Percentiles rank a stretch among this genome's conserved stretches.
phyloP scores from a whole-genome alignment of 2,113 vertebrate species.

The Abramis brama region DNA sequence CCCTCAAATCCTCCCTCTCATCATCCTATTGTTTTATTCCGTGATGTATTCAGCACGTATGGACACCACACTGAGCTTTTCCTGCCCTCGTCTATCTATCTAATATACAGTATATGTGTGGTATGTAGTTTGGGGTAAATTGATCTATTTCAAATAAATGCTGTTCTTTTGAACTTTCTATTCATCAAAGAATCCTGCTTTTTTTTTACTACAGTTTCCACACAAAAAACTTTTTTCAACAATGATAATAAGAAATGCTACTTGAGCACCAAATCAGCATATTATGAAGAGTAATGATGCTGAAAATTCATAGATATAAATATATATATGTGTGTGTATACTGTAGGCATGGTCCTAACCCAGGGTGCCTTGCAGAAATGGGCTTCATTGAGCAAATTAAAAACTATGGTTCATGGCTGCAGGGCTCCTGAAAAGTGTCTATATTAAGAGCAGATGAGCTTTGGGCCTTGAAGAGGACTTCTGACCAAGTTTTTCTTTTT shows the following conservation, averaged over 20 bases:
- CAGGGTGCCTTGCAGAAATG: not conserved
- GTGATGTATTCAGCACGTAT: conserved; percentile 65
- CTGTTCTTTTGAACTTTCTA: not conserved
- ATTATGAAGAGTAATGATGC: not conserved
- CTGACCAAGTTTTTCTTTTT: conserved; percentile 52
- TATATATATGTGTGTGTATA: not conserved
- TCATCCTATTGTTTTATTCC: conserved; percentile 68
- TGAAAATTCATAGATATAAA: not conserved
- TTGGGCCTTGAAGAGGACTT: not conserved
- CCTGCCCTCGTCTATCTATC: conserved; percentile 19
- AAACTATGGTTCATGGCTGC: not conserved
- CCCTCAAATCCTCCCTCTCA: conserved; percentile 52
- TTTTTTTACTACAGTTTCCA: not conserved
- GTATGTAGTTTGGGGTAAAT: not conserved
- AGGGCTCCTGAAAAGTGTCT: not conserved
- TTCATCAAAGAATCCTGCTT: not conserved
- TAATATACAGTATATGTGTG: not conserved
- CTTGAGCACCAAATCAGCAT: not conserved
- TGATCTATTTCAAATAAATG: not conserved
- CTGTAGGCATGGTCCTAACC: not conserved
- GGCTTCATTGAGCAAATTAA: conserved; percentile 20
- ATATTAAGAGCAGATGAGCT: not conserved
- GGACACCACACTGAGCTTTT: conserved; percentile 49
- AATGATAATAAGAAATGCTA: not conserved
- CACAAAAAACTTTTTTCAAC: not conserved